Percentiles rank a stretch among this genome's conserved stretches.
These are phyloP conservation scores for Calameuta filiformis DNA, from an alignment of 2,888 invertebrate species.

Conservation along the genomic window DNA sequence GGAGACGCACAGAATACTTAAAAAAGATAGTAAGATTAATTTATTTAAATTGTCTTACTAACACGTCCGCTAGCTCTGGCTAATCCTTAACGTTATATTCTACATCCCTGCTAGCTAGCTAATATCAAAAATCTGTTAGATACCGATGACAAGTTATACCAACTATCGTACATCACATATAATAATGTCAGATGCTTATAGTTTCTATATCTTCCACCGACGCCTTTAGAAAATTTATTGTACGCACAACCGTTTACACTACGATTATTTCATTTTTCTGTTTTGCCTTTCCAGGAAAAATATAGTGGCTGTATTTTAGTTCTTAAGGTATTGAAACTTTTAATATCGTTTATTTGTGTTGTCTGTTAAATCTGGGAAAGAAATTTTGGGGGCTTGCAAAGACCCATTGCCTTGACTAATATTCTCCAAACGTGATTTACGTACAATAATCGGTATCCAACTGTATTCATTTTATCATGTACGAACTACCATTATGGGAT, in stretches of 20 bases:
- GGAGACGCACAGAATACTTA: background rate
- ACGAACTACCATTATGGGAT: background rate
- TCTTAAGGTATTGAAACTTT: slow-evolving; percentile 55
- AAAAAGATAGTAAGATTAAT: background rate
- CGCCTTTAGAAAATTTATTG: background rate
- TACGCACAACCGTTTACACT: background rate
- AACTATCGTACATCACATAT: background rate
- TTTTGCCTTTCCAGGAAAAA: slow-evolving; percentile 58
- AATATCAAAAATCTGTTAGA: background rate
- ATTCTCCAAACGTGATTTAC: background rate
- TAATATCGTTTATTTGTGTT: slow-evolving; percentile 43
- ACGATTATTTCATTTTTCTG: slow-evolving; percentile 19
- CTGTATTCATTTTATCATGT: background rate
- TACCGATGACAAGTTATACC: background rate
- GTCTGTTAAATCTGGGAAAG: slow-evolving; percentile 21
- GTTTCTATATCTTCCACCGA: background rate
- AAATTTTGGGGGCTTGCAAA: background rate
- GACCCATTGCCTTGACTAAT: background rate
- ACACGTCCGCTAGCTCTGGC: background rate
- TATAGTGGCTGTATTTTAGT: slow-evolving; percentile 55
- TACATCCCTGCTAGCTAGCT: background rate
- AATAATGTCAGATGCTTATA: background rate
- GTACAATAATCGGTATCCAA: background rate
- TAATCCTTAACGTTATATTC: background rate
- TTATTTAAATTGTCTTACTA: background rate